Base-by-base conservation (phyloP, 1,140 invertebrate genomes). In the Listronotus bonariensis region DNA sequence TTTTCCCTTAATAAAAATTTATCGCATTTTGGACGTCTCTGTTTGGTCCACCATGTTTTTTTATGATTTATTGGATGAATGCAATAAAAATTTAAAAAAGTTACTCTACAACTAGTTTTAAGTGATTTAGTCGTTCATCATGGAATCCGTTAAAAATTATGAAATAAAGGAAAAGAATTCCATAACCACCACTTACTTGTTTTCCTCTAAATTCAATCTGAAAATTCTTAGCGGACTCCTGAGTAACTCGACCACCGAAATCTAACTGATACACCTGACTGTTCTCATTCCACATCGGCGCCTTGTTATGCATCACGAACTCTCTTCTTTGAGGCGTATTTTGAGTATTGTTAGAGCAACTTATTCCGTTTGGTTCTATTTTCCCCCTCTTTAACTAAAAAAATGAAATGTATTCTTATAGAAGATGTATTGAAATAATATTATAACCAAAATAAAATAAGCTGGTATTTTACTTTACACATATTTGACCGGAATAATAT, bases 161-260 rank as follows among this genome's bases (percentile, higher is more conserved):
- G 20, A 11, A 36, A 52, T n/a, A 52, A 7, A 7, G 7, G n/a
- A 6, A 36, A 20, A 26, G n/a, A 56, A 3, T 45, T 15, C n/a
- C n/a, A n/a, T n/a, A n/a, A n/a, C n/a, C n/a, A n/a, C n/a, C n/a
- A 64, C 40, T 46, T 60, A 96, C 95, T 88, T 99, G 97, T 82
- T 95, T 96, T 40, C 93, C 94, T 73, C 93, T 87, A 76, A 96
- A 97, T 81, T 99, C 97, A 55, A 99, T 98, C 82, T 99, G 97
- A 79, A 99, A 99, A 82, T 99, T 99, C 80, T 99, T 99, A 1
- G 97, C 97, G 5, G 96, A 98, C 79, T 99, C 97, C 78, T 99
- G 97, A 0, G 97, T 99, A 18, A 99, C 97, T 72, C 97, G 83
- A 11, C 97, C 97, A n/a, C 97, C 97, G 83, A 99, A 99, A 81